Conservation (phyloP, 2,888 invertebrate species). For the Eretmocerus hayati region DNA sequence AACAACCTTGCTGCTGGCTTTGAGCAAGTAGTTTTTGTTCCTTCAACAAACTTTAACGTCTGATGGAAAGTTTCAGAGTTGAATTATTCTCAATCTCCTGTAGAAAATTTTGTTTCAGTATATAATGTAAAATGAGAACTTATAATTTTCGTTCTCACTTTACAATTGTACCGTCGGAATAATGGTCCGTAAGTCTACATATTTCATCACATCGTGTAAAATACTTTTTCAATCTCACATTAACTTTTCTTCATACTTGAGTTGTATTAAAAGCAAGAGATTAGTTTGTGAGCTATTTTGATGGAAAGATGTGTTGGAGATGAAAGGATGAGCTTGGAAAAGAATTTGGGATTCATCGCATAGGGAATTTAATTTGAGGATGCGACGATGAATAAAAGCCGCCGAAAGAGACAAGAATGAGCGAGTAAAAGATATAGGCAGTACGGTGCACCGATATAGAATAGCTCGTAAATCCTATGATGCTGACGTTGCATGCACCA, state of each 20-base stretch:
- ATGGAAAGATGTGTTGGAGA: conserved; percentile 4
- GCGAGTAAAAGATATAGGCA: conserved; percentile 20
- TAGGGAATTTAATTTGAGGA: conserved; percentile 33
- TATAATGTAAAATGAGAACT: no score
- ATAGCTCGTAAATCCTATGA: conserved; percentile 41
- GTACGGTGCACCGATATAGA: conserved; percentile 31
- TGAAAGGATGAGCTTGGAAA: conserved; percentile 1
- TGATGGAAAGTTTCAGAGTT: conserved; percentile 21
- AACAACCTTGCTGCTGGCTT: conserved; percentile 15
- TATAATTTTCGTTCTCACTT: no score
- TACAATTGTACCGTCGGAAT: no score
- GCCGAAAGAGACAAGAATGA: conserved; percentile 15
- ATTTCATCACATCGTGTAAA: no score
- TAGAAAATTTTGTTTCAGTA: no score
- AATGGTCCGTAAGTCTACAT: no score
- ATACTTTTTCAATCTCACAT: no score
- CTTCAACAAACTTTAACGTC: conserved; percentile 21
- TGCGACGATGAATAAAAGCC: conserved; percentile 22
- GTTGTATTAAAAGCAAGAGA: no score
- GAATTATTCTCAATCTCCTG: conserved; percentile 12
- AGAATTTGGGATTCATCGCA: conserved; percentile 27
- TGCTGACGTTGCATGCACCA: conserved; percentile 41
- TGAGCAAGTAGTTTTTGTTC: conserved; percentile 10
- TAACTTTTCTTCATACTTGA: no score
- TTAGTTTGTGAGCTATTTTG: no score